Conservation (phyloP, 2,888 invertebrate species). For the Mechanitis mazaeus region DNA sequence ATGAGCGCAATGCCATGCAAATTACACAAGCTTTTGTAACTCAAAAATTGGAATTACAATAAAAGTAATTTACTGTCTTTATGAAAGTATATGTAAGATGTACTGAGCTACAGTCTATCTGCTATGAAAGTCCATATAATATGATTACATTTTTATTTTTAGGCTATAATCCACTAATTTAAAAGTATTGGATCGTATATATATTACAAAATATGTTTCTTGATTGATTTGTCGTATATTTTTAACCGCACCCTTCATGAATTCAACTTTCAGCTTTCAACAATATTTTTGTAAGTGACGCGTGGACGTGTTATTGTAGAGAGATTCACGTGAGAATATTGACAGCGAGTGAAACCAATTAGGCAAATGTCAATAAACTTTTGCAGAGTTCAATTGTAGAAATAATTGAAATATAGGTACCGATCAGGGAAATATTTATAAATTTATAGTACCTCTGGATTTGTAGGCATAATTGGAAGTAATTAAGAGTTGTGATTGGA, state of each 20-base stretch:
- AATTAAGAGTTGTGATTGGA: too few species aligned
- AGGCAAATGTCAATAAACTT: background rate
- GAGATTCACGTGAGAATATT: constrained; percentile 22
- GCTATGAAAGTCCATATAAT: too few species aligned
- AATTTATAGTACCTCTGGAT: too few species aligned
- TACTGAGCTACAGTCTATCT: too few species aligned
- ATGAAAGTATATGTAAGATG: too few species aligned
- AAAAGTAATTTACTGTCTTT: too few species aligned
- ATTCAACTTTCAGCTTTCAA: constrained; percentile 9
- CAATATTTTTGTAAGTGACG: constrained; percentile 15
- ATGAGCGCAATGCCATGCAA: constrained; percentile 23
- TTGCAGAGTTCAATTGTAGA: too few species aligned
- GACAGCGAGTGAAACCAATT: background rate
- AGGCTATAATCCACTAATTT: background rate
- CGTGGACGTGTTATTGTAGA: constrained; percentile 19
- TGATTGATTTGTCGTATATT: background rate
- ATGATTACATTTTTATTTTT: too few species aligned
- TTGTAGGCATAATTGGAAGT: too few species aligned
- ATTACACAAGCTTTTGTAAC: constrained; percentile 27
- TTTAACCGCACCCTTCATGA: constrained; percentile 12
- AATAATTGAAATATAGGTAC: too few species aligned
- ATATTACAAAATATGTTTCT: background rate
- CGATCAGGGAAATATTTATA: too few species aligned
- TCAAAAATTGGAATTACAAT: background rate
- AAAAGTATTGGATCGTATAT: background rate